A percentile compares a stretch with the other conserved stretches of the same genome.
Conservation (phyloP, 2,888 invertebrate genomes). For the Dysmachus trigonus region DNA sequence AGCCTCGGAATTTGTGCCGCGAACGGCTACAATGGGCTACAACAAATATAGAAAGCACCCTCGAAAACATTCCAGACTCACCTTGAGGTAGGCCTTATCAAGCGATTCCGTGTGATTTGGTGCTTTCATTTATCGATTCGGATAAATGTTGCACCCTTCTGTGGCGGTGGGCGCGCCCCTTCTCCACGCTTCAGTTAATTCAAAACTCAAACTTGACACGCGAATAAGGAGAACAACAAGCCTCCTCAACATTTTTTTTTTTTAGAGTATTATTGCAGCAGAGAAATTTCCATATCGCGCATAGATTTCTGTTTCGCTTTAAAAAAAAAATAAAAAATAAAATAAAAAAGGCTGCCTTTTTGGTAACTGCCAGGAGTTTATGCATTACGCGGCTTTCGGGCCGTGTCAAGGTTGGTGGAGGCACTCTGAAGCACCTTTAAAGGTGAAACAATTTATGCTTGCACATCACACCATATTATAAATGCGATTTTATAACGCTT, state of each 20-base stretch:
- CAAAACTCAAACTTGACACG: constrained; percentile 26
- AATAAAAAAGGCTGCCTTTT: background rate
- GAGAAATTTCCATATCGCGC: constrained; percentile 22
- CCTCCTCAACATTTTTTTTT: constrained; percentile 2
- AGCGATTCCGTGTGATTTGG: constrained; percentile 25
- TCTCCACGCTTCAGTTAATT: background rate
- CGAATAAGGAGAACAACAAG: background rate
- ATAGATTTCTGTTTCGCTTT: background rate
- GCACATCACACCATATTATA: background rate
- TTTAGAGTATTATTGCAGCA: constrained; percentile 17
- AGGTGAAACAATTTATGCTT: background rate
- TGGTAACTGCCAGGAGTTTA: background rate
- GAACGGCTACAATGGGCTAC: constrained; percentile 4
- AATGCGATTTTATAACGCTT: background rate
- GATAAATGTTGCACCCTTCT: constrained; percentile 21
- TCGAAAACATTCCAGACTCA: constrained; percentile 15
- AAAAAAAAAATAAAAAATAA: no score
- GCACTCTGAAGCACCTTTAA: background rate
- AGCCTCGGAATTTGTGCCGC: constrained; percentile 5
- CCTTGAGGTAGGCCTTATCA: constrained; percentile 34
- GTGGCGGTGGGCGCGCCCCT: background rate
- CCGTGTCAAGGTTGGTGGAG: background rate
- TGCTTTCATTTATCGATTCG: constrained; percentile 27
- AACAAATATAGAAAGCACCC: constrained; percentile 17
- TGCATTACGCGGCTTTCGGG: background rate